Conservation (phyloP, 1,140 invertebrate species). For the Mizuhopecten yessoensis region DNA sequence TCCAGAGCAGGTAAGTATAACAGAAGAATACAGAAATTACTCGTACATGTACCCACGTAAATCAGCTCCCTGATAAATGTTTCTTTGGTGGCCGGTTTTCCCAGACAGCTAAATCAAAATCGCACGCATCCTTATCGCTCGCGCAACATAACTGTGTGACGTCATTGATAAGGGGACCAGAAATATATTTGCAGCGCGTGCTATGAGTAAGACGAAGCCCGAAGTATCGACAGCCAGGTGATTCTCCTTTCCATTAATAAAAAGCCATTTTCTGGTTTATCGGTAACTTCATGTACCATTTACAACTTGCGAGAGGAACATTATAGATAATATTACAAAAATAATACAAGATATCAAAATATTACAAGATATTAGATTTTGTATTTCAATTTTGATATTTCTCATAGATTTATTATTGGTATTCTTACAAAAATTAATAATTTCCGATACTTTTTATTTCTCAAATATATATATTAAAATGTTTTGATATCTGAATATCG, state of each 20-base stretch:
- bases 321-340: no score
- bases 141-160: constrained; percentile 3
- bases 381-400: no score
- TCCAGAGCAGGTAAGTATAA: background rate
- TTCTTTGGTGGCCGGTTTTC: background rate
- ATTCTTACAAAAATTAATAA: no score
- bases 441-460: no score
- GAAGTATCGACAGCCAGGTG: background rate
- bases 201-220: background rate
- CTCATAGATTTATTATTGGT: no score
- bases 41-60: background rate
- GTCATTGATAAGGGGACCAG: background rate
- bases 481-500: no score
- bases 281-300: no score
- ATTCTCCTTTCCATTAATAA: background rate
- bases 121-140: constrained; percentile 21
- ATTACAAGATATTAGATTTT: no score
- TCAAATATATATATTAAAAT: no score
- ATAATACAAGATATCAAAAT: no score
- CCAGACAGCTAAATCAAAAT: constrained; percentile 38
- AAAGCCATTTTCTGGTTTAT: no score
- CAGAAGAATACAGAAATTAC: background rate
- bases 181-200: background rate
- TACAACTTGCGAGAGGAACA: no score
- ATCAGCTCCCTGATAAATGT: background rate